A percentile compares a stretch with the other conserved stretches of the same genome.
These are phyloP conservation scores for Neuroscelio doddi DNA, from an alignment of 2,888 invertebrate genomes.

Conservation along the genomic window DNA sequence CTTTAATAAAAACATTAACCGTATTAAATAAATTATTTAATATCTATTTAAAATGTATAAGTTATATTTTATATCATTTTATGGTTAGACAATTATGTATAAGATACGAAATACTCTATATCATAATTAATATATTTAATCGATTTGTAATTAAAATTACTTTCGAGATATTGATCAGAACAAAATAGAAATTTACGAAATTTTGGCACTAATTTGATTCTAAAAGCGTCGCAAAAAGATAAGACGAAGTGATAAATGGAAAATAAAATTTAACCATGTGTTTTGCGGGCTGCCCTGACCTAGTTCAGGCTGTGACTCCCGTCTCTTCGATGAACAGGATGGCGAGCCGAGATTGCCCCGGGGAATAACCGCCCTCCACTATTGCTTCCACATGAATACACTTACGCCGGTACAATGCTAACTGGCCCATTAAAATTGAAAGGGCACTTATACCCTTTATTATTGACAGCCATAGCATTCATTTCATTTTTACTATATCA, in stretches of 20 bases:
- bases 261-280: conserved; percentile 66
- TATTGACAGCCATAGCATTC: conserved; percentile 3
- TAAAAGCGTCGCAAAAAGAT: conserved; percentile 27
- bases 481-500: conserved; percentile 11
- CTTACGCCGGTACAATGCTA: conserved; percentile 37
- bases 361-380: conserved; percentile 58
- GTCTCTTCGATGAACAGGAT: conserved; percentile 55
- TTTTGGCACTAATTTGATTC: conserved; percentile 9
- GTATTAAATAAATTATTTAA: too few relatives aligned
- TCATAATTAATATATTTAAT: neutral
- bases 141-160: too few relatives aligned
- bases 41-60: too few relatives aligned
- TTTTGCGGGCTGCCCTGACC: conserved; percentile 69
- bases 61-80: too few relatives aligned
- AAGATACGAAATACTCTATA: neutral
- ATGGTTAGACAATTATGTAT: neutral
- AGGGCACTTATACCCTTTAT: conserved; percentile 31
- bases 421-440: conserved; percentile 44
- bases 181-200: neutral
- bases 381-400: conserved; percentile 38
- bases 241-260: conserved; percentile 60
- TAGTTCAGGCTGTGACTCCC: conserved; percentile 60
- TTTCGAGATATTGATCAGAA: neutral
- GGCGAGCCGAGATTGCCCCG: conserved; percentile 56
- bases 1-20: too few relatives aligned